These are phyloP conservation scores for Zaprionus africanus DNA, from an alignment of 1,140 invertebrate species.

Conservation along the genomic window DNA sequence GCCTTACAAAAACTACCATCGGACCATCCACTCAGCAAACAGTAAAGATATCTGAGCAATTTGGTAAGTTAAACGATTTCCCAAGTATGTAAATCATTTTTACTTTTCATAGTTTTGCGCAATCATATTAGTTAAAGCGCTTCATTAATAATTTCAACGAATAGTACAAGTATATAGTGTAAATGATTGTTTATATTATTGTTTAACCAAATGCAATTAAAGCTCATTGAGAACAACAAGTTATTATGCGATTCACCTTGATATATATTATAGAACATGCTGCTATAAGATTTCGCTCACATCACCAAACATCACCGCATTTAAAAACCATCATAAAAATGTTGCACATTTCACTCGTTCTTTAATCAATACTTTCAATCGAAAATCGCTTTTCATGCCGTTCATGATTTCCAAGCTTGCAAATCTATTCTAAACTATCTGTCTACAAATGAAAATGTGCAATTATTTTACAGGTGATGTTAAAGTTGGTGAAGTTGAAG, in stretches of 20 bases:
- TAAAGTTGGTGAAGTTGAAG: conserved; percentile 67
- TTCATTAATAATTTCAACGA: conserved; percentile 47
- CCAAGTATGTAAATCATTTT: background rate
- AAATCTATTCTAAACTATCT: conserved; percentile 64
- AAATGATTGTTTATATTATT: conserved; percentile 47
- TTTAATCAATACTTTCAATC: conserved; percentile 19
- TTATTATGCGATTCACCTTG: conserved; percentile 10
- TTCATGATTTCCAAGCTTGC: conserved; percentile 66
- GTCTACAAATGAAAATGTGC: conserved; percentile 72
- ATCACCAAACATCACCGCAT: conserved; percentile 69
- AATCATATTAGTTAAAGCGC: conserved; percentile 45
- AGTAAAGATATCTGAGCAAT: conserved; percentile 43
- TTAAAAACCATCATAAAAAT: conserved; percentile 44
- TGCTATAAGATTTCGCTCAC: conserved; percentile 55
- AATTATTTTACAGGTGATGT: conserved; percentile 79
- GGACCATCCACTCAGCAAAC: conserved; percentile 55
- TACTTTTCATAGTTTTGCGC: conserved; percentile 55
- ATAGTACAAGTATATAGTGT: conserved; percentile 11
- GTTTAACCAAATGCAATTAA: conserved; percentile 74
- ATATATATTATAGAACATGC: conserved; percentile 19
- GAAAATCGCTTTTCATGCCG: conserved; percentile 54
- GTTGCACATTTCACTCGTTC: conserved; percentile 51
- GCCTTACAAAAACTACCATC: conserved; percentile 62
- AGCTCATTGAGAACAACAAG: conserved; percentile 64
- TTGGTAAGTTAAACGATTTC: conserved; percentile 51